Conservation (phyloP, 2,113 vertebrate species). For the Mastomys natalensis region DNA sequence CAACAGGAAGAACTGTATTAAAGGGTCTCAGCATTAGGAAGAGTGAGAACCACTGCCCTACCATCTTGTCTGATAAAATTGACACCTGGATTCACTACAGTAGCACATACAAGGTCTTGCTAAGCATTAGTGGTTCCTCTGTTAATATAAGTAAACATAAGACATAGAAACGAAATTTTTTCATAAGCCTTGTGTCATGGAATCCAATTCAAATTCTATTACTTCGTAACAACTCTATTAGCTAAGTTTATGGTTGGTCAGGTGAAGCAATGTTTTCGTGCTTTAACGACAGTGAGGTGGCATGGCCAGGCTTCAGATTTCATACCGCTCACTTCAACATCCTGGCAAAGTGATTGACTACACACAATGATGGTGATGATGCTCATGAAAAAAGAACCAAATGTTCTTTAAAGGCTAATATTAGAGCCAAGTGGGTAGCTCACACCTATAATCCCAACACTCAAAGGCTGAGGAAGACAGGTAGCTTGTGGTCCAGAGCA, state of each 20-base stretch:
- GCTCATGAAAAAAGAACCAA: not conserved
- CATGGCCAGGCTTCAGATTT: not conserved
- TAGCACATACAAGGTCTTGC: not conserved
- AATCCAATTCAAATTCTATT: constrained; percentile 17
- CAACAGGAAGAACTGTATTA: not conserved
- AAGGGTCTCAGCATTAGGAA: not conserved
- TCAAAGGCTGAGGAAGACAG: not conserved
- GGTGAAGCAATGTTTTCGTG: not conserved
- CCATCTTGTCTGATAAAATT: not conserved
- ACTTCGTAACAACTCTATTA: constrained; percentile 7
- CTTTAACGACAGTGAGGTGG: not conserved
- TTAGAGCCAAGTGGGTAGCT: not conserved
- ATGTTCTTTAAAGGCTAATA: not conserved
- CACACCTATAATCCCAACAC: not conserved
- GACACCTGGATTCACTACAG: not conserved
- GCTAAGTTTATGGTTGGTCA: not conserved
- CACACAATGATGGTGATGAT: not conserved
- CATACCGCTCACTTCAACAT: not conserved
- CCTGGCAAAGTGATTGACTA: not conserved
- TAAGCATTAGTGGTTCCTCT: not conserved
- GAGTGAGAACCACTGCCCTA: not conserved
- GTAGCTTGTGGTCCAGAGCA: not conserved
- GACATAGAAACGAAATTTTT: constrained; percentile 20
- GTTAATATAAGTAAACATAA: not conserved
- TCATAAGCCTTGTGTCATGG: not conserved